Percentiles rank a stretch among this genome's conserved stretches.
These are phyloP conservation scores for Hestina assimilis DNA, from an alignment of 1,140 invertebrate species.

Conservation along the genomic window DNA sequence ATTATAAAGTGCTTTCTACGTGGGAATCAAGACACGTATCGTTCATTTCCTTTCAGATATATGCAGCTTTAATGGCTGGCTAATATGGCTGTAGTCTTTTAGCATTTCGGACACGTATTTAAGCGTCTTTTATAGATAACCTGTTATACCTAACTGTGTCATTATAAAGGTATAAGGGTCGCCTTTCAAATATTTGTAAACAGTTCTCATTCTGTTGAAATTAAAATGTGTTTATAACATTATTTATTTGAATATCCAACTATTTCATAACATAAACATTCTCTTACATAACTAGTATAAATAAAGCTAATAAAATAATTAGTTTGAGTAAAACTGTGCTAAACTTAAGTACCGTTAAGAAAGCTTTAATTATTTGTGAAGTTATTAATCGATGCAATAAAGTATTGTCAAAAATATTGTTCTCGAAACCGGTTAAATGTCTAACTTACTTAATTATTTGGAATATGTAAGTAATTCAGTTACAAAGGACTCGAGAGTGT, in stretches of 20 bases:
- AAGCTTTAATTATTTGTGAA: not conserved
- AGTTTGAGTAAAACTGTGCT: not conserved
- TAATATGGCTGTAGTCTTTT: slow-evolving; percentile 54
- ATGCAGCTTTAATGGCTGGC: slow-evolving; percentile 43
- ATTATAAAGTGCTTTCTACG: slow-evolving; percentile 29
- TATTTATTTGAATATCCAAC: not conserved
- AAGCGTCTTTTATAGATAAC: slow-evolving; percentile 42
- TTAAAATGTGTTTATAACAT: slow-evolving; percentile 5
- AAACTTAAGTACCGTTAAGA: not conserved
- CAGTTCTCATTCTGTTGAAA: slow-evolving; percentile 9
- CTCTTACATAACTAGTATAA: slow-evolving; percentile 25
- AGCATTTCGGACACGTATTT: slow-evolving; percentile 62
- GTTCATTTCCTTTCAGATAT: slow-evolving; percentile 65
- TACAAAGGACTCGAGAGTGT: slow-evolving; percentile 1
- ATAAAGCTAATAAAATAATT: slow-evolving; percentile 13
- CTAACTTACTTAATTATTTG: not conserved
- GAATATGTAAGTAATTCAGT: slow-evolving; percentile 2
- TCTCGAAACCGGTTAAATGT: slow-evolving; percentile 11
- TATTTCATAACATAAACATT: slow-evolving; percentile 18
- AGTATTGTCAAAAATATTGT: not conserved
- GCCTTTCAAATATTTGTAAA: slow-evolving; percentile 43
- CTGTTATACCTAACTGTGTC: slow-evolving; percentile 55
- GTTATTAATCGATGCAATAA: not conserved
- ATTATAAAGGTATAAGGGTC: slow-evolving; percentile 35
- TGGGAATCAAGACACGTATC: slow-evolving; percentile 56